Evolutionary conservation across 2,888 invertebrate species (phyloP).

Genomic region (Venusia cambrica): DNA sequence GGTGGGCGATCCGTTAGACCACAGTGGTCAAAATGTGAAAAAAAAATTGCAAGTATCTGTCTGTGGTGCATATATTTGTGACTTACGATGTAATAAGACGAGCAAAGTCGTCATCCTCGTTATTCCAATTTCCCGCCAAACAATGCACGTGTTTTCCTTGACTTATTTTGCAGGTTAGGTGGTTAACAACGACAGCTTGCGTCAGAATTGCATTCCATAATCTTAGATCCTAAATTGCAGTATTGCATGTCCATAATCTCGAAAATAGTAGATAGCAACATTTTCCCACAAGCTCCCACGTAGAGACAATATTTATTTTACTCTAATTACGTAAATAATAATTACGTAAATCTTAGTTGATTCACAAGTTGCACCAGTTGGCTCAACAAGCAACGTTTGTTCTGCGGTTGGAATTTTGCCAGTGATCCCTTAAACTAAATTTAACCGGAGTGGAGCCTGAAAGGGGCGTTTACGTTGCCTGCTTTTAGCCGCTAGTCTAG

Average conservation of each 20-base stretch:
- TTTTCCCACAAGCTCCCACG: constrained; percentile 3
- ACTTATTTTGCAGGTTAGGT: not conserved
- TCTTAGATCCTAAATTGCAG: constrained; percentile 11
- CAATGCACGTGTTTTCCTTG: too few relatives aligned
- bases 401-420: constrained; percentile 45
- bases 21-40: too few relatives aligned
- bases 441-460: constrained; percentile 38
- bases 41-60: too few relatives aligned
- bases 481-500: constrained; percentile 26
- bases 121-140: not conserved
- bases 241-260: constrained; percentile 18
- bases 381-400: constrained; percentile 34
- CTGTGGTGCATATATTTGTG: too few relatives aligned
- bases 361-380: constrained; percentile 13
- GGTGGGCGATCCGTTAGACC: too few relatives aligned
- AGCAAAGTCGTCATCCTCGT: too few relatives aligned
- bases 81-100: too few relatives aligned
- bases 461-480: constrained; percentile 24
- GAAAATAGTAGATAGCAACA: constrained; percentile 7
- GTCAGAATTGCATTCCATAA: constrained; percentile 8
- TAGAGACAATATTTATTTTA: constrained; percentile 2
- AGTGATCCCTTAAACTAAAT: constrained; percentile 44
- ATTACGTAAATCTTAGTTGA: constrained; percentile 11
- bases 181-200: constrained; percentile 9
- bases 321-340: constrained; percentile 4